phyloP scores from a whole-genome alignment of 2,888 invertebrate species.

The Clitarchus hookeri region DNA sequence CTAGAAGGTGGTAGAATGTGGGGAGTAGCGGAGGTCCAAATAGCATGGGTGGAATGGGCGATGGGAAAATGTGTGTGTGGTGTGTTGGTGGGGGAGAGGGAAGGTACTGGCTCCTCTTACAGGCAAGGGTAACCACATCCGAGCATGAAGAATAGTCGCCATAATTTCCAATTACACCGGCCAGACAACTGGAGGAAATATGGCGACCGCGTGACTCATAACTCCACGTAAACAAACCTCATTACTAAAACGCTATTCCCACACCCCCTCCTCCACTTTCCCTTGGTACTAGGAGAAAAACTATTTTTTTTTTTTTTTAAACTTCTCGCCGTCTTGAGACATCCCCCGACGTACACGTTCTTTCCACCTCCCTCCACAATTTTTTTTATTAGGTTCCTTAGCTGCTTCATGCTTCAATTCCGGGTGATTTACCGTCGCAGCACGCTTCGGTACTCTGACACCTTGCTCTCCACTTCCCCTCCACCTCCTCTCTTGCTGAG shows the following conservation, averaged over 20 bases:
- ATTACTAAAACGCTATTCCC: slow-evolving; percentile 35
- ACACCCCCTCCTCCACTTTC: background rate
- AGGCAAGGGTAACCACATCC: background rate
- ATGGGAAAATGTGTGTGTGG: background rate
- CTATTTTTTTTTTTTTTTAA: background rate
- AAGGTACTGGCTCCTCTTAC: background rate
- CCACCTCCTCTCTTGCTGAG: background rate
- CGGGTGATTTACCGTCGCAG: background rate
- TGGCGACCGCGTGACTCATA: slow-evolving; percentile 35
- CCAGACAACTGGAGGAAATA: slow-evolving; percentile 33
- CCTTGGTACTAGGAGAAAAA: background rate
- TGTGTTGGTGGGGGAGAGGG: background rate
- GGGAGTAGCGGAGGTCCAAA: background rate
- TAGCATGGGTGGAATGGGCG: too few relatives aligned
- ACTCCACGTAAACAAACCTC: slow-evolving; percentile 39
- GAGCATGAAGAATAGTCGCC: slow-evolving; percentile 33
- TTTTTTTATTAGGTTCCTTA: background rate
- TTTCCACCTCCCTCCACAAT: background rate
- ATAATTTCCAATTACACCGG: slow-evolving; percentile 40
- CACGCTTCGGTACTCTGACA: slow-evolving; percentile 1
- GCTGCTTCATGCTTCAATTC: slow-evolving; percentile 4
- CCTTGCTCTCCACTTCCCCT: background rate
- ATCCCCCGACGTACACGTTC: background rate
- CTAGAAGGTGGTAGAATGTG: background rate
- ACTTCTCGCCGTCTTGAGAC: background rate